A percentile compares a stretch with the other conserved stretches of the same genome.
Evolutionary conservation across 2,797 vertebrate genomes (phyloP).

Genomic region (Coregonus sp.): DNA sequence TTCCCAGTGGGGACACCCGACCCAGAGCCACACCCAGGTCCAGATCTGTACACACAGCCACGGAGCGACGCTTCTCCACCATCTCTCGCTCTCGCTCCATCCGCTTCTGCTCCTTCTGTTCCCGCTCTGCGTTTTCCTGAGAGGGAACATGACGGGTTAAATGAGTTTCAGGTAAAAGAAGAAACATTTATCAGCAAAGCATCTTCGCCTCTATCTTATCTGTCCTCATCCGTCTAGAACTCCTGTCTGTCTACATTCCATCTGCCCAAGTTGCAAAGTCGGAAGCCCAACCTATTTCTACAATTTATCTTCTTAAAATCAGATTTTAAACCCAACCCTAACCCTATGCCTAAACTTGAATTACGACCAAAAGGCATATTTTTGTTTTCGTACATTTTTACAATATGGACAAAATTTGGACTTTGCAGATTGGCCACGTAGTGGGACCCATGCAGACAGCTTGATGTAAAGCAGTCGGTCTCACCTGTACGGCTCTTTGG

Average conservation of each 20-base stretch:
- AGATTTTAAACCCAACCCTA: too few species aligned
- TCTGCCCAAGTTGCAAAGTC: too few species aligned
- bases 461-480: background rate
- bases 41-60: conserved; percentile 72
- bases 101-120: conserved; percentile 77
- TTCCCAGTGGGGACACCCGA: conserved; percentile 44
- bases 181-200: background rate
- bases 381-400: too few species aligned
- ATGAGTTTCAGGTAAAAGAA: background rate
- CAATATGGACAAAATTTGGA: too few species aligned
- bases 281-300: too few species aligned
- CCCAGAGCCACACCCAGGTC: conserved; percentile 34
- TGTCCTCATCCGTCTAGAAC: too few species aligned
- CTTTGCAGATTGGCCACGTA: too few species aligned
- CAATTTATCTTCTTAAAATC: too few species aligned
- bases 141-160: background rate
- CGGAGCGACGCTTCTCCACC: conserved; percentile 76
- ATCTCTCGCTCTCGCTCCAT: conserved; percentile 74
- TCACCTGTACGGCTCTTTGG: conserved; percentile 78
- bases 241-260: background rate
- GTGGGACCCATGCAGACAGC: too few species aligned
- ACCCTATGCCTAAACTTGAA: too few species aligned
- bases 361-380: too few species aligned
- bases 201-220: too few species aligned
- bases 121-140: conserved; percentile 81